Evolutionary conservation across 2,113 vertebrate genomes (phyloP).

Genomic region (Aepyceros melampus): DNA sequence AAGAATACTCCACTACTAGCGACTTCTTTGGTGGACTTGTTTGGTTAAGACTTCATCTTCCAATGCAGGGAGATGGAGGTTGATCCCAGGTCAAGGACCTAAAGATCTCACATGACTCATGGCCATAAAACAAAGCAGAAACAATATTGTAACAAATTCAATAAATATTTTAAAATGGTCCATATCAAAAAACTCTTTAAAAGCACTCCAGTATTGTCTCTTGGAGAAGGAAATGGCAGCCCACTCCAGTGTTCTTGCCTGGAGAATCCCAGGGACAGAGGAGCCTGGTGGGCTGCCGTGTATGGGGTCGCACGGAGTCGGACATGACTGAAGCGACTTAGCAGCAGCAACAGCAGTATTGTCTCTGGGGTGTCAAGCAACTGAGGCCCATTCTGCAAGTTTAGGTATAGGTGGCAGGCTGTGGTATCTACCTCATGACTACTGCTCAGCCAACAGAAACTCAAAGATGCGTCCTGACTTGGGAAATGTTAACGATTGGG

Average conservation of each 20-base stretch:
- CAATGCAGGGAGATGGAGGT: rapidly evolving
- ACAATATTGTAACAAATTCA: not conserved
- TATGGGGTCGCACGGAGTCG: rapidly evolving
- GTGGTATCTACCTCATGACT: not conserved
- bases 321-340: not conserved
- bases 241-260: not conserved
- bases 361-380: not conserved
- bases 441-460: not conserved
- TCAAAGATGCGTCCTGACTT: not conserved
- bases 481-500: not conserved
- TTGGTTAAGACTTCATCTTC: not conserved
- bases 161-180: not conserved
- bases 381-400: not conserved
- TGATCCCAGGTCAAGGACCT: not conserved
- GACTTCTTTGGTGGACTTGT: not conserved
- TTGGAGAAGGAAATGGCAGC: not conserved
- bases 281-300: not conserved
- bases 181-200: not conserved
- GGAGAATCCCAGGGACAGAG: not conserved
- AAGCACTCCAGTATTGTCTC: not conserved
- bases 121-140: not conserved
- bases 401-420: not conserved
- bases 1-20: not conserved
- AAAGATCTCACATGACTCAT: not conserved
- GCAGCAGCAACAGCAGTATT: not conserved